These are phyloP conservation scores for Fulmarus glacialis DNA, from an alignment of 2,113 vertebrate genomes.

Conservation along the genomic window DNA sequence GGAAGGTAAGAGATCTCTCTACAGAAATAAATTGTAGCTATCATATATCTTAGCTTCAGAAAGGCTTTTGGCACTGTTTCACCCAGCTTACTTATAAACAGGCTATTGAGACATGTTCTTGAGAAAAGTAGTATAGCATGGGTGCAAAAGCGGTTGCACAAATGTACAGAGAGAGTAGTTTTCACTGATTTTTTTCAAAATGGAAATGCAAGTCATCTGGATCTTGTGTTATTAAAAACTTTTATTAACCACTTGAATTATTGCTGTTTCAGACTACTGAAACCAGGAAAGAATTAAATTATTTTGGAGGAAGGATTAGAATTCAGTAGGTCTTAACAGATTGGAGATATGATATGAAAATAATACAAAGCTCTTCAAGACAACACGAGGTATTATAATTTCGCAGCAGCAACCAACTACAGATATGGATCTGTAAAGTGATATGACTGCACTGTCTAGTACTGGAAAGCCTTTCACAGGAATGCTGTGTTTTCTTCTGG, in stretches of 20 bases:
- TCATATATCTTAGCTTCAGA: background rate
- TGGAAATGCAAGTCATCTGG: background rate
- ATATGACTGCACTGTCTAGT: background rate
- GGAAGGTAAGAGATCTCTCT: background rate
- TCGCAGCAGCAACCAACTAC: background rate
- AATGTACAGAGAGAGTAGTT: background rate
- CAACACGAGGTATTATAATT: background rate
- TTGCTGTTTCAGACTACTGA: background rate
- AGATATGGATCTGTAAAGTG: background rate
- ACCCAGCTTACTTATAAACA: background rate
- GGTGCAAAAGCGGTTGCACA: background rate
- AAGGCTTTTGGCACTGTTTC: background rate
- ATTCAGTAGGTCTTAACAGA: background rate
- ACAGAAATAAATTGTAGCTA: background rate
- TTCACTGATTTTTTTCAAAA: background rate
- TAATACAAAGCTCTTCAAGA: background rate
- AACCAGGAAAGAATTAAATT: background rate
- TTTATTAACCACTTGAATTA: background rate
- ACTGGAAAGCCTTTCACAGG: background rate
- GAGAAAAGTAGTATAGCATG: background rate
- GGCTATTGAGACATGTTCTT: background rate
- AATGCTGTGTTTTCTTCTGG: background rate
- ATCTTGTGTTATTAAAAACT: background rate
- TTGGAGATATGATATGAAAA: background rate
- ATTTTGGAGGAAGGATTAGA: background rate